Percentiles rank a stretch among this genome's conserved stretches.
These are phyloP conservation scores for Acanthornis magna DNA, from an alignment of 2,797 vertebrate species.

Conservation along the genomic window DNA sequence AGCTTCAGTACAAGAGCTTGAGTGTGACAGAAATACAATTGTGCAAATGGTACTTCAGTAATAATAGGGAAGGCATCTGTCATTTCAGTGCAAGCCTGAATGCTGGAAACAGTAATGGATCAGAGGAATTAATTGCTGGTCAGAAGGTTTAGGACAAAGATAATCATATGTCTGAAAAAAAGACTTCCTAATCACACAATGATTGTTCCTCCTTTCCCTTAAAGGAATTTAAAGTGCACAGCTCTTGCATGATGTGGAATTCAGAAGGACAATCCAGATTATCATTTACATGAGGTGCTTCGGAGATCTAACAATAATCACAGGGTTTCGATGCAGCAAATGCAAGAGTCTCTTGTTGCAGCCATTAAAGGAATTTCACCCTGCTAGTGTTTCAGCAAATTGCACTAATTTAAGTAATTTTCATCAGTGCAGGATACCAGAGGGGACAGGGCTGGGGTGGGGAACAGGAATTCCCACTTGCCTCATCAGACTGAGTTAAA, in stretches of 20 bases:
- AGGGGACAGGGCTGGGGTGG: slow-evolving; percentile 5
- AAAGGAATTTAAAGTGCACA: neutral
- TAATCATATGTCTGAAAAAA: neutral
- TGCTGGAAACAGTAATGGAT: neutral
- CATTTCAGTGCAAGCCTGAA: neutral
- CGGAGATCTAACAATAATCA: slow-evolving; percentile 46
- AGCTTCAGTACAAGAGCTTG: neutral
- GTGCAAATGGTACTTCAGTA: neutral
- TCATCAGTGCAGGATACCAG: slow-evolving; percentile 59
- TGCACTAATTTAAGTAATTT: slow-evolving; percentile 62
- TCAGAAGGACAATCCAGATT: neutral
- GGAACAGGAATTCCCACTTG: slow-evolving; percentile 40
- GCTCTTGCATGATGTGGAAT: neutral
- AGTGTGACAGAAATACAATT: neutral
- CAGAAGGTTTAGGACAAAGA: neutral
- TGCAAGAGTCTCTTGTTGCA: slow-evolving; percentile 28
- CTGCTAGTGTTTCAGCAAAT: slow-evolving; percentile 53
- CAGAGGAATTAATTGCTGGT: slow-evolving; percentile 10
- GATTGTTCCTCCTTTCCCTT: neutral
- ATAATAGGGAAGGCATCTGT: neutral
- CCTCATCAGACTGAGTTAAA: slow-evolving; percentile 42
- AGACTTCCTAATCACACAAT: neutral
- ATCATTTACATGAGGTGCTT: slow-evolving; percentile 20
- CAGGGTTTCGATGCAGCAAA: slow-evolving; percentile 26
- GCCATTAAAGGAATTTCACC: slow-evolving; percentile 29